Evolutionary conservation across 1,140 invertebrate species (phyloP).

Genomic region (Chionoecetes opilio): DNA sequence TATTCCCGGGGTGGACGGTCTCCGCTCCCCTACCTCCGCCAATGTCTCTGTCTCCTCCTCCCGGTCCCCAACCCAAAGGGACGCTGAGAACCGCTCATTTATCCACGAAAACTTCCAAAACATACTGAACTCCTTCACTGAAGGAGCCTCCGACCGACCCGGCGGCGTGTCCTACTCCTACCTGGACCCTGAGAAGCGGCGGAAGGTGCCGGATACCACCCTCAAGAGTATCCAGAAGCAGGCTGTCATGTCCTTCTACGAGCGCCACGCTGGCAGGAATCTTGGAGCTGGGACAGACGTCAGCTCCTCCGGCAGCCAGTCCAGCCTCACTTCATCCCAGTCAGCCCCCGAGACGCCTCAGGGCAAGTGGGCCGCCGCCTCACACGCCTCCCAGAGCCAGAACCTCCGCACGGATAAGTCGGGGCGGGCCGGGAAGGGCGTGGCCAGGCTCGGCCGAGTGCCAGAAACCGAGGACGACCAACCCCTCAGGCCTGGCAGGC

Average conservation of each 20-base stretch:
- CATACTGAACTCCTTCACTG: slow-evolving; percentile 79
- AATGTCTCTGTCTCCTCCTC: slow-evolving; percentile 55
- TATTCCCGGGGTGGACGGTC: not conserved
- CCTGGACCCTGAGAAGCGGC: slow-evolving; percentile 90
- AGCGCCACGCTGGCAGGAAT: slow-evolving; percentile 87
- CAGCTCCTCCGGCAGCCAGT: slow-evolving; percentile 73
- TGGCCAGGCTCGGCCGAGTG: slow-evolving; percentile 78
- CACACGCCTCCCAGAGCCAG: slow-evolving; percentile 47
- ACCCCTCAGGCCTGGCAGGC: slow-evolving; percentile 54
- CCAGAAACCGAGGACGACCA: slow-evolving; percentile 76
- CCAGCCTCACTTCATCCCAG: slow-evolving; percentile 66
- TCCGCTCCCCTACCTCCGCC: slow-evolving; percentile 64
- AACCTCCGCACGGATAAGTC: slow-evolving; percentile 74
- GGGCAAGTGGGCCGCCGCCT: slow-evolving; percentile 63
- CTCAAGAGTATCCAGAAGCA: slow-evolving; percentile 95
- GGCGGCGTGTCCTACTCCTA: slow-evolving; percentile 87
- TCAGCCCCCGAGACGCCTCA: slow-evolving; percentile 53
- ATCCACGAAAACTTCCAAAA: slow-evolving; percentile 78
- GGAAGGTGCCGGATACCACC: slow-evolving; percentile 89
- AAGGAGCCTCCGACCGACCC: slow-evolving; percentile 64
- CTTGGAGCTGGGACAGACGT: slow-evolving; percentile 66
- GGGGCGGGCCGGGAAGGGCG: slow-evolving; percentile 74
- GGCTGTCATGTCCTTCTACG: slow-evolving; percentile 93
- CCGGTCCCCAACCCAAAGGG: slow-evolving; percentile 69
- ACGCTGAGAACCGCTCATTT: slow-evolving; percentile 61